Base-by-base conservation (phyloP, 35 echinoderm and acorn worm species). In the Chiridota heheva region DNA sequence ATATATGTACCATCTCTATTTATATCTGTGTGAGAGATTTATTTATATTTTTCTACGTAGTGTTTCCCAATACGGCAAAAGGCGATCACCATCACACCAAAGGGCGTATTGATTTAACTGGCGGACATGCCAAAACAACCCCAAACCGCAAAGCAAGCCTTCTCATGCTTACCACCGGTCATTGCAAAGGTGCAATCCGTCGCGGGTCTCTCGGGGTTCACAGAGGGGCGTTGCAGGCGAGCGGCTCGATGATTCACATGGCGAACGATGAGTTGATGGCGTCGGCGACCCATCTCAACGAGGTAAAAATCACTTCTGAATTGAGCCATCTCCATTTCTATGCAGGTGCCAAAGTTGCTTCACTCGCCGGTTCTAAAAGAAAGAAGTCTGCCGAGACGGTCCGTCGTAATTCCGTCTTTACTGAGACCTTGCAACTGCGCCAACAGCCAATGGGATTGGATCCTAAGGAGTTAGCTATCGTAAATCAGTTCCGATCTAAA, bases 221-320 rank as follows among this genome's bases (percentile, higher is more conserved):
- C 35, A 40, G 77, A 0, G 95, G 95, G n/a, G 76, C 59, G 30
- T 74, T 98, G 0, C 78, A 49, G 38, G 48, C 89, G 12, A 81
- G 79, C 45, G 89, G 89, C 1, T 98, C 95, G 3, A 81, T 83
- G 69, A 92, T 98, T 31, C 81, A 91, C 43, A 91, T 98, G 80
- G 80, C 85, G 16, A 84, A 82, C n/a, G 85, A 81, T 1, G 89
- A 91, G 22, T 73, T 98, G 17, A 71, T 88, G 63, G 60, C 63
- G 7, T 98, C 81, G 16, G 87, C 81, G 8, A 84, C 74, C 2
- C 85, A 85, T 20, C 53, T 86, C 26, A 66, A 86, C 27, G 80
- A 84, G 81, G 33, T 27, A 24, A 91, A 86, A 42, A 73, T 79
- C 44, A 61, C 65, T 35, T 87, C 69, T 2, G 95, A 98, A 34